Base-by-base conservation (phyloP, 2,888 invertebrate species). In the Xanthia icteritia region DNA sequence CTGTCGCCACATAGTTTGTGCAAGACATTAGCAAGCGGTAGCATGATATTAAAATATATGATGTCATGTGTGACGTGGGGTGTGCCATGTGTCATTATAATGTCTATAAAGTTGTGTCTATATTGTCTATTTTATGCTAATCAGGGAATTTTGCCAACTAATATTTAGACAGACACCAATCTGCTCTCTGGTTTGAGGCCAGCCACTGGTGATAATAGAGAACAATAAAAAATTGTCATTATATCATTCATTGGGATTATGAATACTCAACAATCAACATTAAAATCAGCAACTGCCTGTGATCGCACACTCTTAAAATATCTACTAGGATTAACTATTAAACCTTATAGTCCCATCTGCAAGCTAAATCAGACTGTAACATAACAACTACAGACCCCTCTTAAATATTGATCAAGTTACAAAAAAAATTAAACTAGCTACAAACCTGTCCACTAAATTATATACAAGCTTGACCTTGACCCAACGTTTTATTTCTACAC, bases 31-130 rank as follows among this genome's bases (percentile, higher is more conserved):
- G 31, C 23, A 27, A 54, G 20, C 2, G 0, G 36, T 58, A 51
- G 54, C 27, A 56, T 76, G 54, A 45, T 80, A 70, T 73, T 56
- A 75, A 73, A 82, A 83, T 48, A 64, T 81, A 84, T 83, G 83
- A 83, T 84, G 84, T 83, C 84, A 83, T 81, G 45, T 76, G 69
- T 75, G 54, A 48, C 75, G 54, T 67, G 68, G 64, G 82, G 84
- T 73, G 84, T 82, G 83, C 61, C 78, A 70, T 83, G 67, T 82
- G 75, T 82, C 74, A 74, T 60, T 67, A 71, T 61, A 51, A 60
- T 56, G 15, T 67, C 39, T 79, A 61, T 71, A 71, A 64, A 67
- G n/a, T 31, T 70, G n/a, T 66, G 36, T 71, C 23, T 42, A 39
- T 23, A 56, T 69, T 56, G 77, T 58, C 69, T 70, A 5, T 68